Evolutionary conservation across 2,797 vertebrate species (phyloP).

Genomic region (Telmatherina bonti): DNA sequence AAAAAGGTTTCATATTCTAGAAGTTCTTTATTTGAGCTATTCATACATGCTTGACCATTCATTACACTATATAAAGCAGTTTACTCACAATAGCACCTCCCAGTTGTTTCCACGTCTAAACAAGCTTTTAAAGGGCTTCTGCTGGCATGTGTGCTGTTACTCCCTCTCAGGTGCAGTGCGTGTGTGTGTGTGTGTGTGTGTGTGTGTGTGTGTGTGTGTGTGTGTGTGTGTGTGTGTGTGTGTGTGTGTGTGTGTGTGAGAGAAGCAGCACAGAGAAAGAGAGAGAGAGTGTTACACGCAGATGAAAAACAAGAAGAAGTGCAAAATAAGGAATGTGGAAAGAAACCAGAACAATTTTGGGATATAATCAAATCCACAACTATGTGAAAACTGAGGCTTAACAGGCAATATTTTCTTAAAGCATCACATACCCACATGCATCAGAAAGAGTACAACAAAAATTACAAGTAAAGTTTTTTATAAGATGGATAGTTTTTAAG

Average conservation of each 20-base stretch:
- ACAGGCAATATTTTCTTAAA: constrained; percentile 30
- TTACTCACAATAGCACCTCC: constrained; percentile 70
- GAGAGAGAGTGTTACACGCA: background rate
- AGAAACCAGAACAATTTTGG: constrained; percentile 28
- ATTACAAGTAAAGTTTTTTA: constrained; percentile 5
- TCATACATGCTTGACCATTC: constrained; percentile 59
- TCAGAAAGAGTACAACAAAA: constrained; percentile 16
- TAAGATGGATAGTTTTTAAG: constrained; percentile 23
- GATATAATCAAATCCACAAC: constrained; percentile 38
- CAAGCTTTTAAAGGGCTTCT: constrained; percentile 43
- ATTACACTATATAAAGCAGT: constrained; percentile 67
- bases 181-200: background rate
- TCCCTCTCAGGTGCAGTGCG: constrained; percentile 19
- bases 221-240: background rate
- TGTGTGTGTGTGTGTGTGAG: background rate
- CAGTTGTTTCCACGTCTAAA: constrained; percentile 68
- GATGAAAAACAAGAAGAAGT: constrained; percentile 9
- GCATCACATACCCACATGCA: constrained; percentile 16
- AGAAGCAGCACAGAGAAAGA: constrained; percentile 21
- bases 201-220: background rate
- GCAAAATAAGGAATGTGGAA: constrained; percentile 18
- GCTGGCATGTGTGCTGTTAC: constrained; percentile 30
- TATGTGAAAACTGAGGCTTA: constrained; percentile 35
- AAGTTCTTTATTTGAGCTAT: constrained; percentile 73
- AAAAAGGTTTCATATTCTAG: constrained; percentile 75